These are phyloP conservation scores for Prunella strophiata DNA, from an alignment of 2,797 vertebrate species.

Conservation along the genomic window DNA sequence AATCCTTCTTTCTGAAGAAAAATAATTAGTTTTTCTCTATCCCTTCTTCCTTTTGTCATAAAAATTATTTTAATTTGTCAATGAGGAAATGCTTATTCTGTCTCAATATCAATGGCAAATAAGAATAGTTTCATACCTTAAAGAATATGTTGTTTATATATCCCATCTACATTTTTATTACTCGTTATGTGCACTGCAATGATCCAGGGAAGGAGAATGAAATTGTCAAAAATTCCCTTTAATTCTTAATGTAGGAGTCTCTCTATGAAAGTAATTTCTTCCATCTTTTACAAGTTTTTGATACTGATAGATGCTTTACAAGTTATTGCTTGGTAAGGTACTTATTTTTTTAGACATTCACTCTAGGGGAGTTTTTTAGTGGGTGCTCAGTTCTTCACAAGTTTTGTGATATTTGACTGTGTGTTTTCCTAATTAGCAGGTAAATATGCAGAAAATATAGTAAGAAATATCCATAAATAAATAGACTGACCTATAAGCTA, in stretches of 20 bases:
- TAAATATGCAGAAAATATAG: background rate
- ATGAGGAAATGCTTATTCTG: background rate
- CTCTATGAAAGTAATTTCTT: background rate
- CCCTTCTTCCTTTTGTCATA: background rate
- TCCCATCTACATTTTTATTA: constrained; percentile 48
- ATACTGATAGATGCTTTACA: background rate
- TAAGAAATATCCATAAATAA: background rate
- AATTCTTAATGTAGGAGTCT: constrained; percentile 23
- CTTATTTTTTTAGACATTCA: background rate
- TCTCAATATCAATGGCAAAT: background rate
- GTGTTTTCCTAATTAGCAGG: background rate
- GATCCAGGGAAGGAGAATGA: constrained; percentile 17
- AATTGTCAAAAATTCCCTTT: constrained; percentile 60
- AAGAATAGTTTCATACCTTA: background rate
- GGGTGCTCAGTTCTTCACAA: background rate
- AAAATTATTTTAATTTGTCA: background rate
- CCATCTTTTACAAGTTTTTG: background rate
- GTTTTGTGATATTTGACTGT: background rate
- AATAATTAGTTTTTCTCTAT: background rate
- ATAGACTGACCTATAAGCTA: background rate
- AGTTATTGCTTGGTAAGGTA: background rate
- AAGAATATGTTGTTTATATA: constrained; percentile 7
- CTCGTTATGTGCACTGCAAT: background rate
- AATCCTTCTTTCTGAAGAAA: background rate
- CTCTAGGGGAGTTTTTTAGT: background rate